Conservation (phyloP, 1,140 invertebrate species). For the Probaryconus sp. region DNA sequence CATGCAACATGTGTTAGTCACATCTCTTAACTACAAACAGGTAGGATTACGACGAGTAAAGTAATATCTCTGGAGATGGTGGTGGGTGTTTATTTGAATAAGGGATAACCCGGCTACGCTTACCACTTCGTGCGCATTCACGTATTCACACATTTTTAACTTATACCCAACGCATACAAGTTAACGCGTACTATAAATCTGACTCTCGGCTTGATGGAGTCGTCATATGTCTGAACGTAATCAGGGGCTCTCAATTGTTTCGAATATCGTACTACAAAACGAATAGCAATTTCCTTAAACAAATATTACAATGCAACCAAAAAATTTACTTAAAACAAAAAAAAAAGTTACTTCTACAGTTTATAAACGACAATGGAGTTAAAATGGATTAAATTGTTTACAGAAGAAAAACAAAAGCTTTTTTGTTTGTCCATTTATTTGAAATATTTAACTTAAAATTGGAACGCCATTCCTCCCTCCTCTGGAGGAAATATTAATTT, state of each 20-base stretch:
- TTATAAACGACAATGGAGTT: too few species aligned
- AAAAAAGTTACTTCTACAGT: too few species aligned
- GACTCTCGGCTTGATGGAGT: slow-evolving; percentile 65
- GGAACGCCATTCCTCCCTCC: too few species aligned
- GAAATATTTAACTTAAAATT: too few species aligned
- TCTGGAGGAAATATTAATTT: too few species aligned
- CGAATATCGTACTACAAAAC: too few species aligned
- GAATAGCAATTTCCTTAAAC: too few species aligned
- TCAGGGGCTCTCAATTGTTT: slow-evolving; percentile 70
- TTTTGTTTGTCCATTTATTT: too few species aligned
- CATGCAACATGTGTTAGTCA: slow-evolving; percentile 23
- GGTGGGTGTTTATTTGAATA: slow-evolving; percentile 64
- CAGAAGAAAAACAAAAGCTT: too few species aligned
- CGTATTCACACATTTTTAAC: slow-evolving; percentile 34
- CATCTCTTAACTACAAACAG: slow-evolving; percentile 41
- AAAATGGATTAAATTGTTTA: too few species aligned
- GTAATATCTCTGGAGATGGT: slow-evolving; percentile 55
- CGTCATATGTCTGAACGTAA: slow-evolving; percentile 66
- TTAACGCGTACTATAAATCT: slow-evolving; percentile 42
- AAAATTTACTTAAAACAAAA: slow-evolving; percentile 32
- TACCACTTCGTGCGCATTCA: slow-evolving; percentile 34
- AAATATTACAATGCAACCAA: too few species aligned
- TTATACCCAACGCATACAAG: slow-evolving; percentile 34
- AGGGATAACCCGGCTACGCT: slow-evolving; percentile 55
- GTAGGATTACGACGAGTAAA: slow-evolving; percentile 57